Conservation (phyloP, 2,113 vertebrate genomes). For the Dipodomys ordii region DNA sequence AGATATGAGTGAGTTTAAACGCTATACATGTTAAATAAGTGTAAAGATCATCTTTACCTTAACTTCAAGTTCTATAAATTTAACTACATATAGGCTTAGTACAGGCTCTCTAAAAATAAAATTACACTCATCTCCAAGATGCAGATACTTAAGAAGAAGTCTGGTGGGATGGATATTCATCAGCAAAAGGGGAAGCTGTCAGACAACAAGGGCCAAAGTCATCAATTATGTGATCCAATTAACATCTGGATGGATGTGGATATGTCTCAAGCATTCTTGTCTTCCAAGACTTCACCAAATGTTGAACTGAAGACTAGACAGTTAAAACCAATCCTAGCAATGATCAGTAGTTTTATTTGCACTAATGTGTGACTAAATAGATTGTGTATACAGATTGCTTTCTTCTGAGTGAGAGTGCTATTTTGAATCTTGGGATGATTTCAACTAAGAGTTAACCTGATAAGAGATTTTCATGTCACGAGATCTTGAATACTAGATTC, state of each 20-base stretch:
- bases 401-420: neutral
- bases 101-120: slow-evolving; percentile 13
- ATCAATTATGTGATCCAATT: neutral
- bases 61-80: neutral
- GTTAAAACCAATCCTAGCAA: neutral
- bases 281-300: neutral
- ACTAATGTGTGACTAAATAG: neutral
- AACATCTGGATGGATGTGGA: neutral
- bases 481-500: slow-evolving; percentile 9
- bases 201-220: neutral
- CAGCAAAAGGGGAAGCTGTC: neutral
- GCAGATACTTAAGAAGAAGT: neutral
- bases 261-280: slow-evolving; percentile 4
- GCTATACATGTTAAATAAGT: slow-evolving; percentile 24
- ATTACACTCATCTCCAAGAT: neutral
- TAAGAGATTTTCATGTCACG: neutral
- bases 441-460: neutral
- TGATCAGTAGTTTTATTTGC: neutral
- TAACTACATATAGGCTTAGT: neutral
- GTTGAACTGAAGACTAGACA: neutral
- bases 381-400: neutral
- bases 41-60: slow-evolving; percentile 21
- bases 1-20: neutral
- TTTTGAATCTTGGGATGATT: neutral
- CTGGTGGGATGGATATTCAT: neutral